Evolutionary conservation across 2,888 invertebrate genomes (phyloP), one percentile per base, ranked within the genome.

Genomic region (Bedellia somnulentella): DNA sequence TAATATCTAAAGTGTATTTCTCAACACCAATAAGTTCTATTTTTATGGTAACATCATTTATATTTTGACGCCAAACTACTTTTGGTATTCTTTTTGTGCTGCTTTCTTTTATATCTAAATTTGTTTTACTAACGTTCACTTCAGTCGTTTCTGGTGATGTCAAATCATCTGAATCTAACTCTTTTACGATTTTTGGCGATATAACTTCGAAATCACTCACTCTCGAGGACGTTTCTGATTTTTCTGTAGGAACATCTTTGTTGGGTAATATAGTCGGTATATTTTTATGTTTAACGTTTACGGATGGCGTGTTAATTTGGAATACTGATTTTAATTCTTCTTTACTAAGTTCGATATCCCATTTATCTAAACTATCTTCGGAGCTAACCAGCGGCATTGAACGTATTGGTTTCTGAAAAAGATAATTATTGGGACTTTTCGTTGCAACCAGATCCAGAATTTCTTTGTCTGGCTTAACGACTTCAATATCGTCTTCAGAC

Each of bases 51-150:
- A 73, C 49, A 1, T 34, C 32, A 0, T 34, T 41, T 34, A 52
- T 57, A 14, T 50, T 59, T 37, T 77, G 75, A 2, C 49, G 39
- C 77, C 77, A 77, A 9, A 46, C 23, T n/a, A 66, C 9, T 40
- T 53, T 61, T 0, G 70, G 71, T 34, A 48, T 59, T 14, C 60
- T 45, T n/a, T n/a, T n/a, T 0, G 41, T 28, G 6, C 11, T 14
- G 23, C 12, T 4, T 12, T 23, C 8, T 24, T n/a, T 10, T 9
- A 35, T 32, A 28, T 33, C 22, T 21, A 32, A 35, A 18, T 32
- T 27, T 26, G 13, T 24, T 23, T 32, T 1, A 15, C 25, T 26
- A 5, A 16, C 15, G 13, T 23, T 15, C 18, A 8, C 5, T 15
- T 17, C 11, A 8, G 32, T 34, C 1, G 15, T 17, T 30, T 45